Percentiles rank a stretch among this genome's conserved stretches.
phyloP scores from a whole-genome alignment of 2,113 vertebrate genomes.

The Sylvietta virens region DNA sequence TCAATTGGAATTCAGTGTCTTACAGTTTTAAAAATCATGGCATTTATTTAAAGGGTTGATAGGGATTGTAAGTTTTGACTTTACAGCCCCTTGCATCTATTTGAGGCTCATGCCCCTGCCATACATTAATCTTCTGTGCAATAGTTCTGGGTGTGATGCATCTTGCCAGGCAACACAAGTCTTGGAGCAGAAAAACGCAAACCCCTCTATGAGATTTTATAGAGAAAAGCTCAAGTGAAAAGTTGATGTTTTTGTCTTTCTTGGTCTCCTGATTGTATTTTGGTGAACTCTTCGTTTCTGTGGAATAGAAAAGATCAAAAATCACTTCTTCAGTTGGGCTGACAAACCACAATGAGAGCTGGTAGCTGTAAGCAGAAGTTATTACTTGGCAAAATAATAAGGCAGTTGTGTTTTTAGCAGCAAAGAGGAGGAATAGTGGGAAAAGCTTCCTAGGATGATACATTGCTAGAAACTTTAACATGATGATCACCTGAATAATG shows the following conservation, averaged over 20 bases:
- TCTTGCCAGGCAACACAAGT: background rate
- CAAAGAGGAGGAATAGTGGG: background rate
- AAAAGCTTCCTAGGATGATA: background rate
- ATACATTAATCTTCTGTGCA: background rate
- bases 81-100: background rate
- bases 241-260: background rate
- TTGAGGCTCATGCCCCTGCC: background rate
- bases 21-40: background rate
- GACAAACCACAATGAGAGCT: background rate
- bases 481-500: background rate
- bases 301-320: background rate
- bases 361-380: background rate
- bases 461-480: background rate
- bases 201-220: background rate
- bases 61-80: background rate
- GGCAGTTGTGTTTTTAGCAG: background rate
- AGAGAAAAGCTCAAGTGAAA: background rate
- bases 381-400: background rate
- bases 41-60: background rate
- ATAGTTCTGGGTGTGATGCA: background rate
- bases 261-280: background rate
- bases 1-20: background rate
- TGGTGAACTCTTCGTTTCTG: background rate
- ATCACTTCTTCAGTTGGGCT: background rate
- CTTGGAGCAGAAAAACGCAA: background rate